Conservation (phyloP, 2,113 vertebrate genomes). For the Oriolus oriolus region DNA sequence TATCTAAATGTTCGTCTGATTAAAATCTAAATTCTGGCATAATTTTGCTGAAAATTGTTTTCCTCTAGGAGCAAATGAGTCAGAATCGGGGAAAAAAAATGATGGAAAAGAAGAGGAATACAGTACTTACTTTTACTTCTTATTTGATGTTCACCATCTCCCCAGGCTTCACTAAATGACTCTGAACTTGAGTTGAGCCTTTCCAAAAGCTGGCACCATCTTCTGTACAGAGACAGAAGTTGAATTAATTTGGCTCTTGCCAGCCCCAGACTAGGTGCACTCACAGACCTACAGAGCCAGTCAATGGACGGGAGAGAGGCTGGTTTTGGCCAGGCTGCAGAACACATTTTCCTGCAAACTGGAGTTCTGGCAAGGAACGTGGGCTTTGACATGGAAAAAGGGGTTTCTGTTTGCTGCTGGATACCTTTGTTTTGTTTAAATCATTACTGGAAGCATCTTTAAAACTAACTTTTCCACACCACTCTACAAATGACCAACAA, state of each 20-base stretch:
- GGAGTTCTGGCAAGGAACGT: background rate
- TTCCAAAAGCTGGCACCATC: background rate
- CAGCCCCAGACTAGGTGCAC: background rate
- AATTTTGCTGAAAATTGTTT: background rate
- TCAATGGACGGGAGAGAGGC: background rate
- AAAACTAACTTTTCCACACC: background rate
- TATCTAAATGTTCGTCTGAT: background rate
- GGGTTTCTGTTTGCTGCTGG: background rate
- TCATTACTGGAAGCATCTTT: slow-evolving; percentile 20
- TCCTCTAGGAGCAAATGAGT: background rate
- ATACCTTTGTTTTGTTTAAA: background rate
- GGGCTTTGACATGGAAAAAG: background rate
- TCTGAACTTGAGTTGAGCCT: background rate
- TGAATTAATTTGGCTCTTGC: background rate
- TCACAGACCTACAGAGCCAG: background rate
- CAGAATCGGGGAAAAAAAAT: background rate
- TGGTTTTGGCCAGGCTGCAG: background rate
- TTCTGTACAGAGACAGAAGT: background rate
- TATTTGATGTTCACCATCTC: background rate
- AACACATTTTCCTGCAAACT: background rate
- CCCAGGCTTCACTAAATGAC: background rate
- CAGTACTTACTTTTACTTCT: background rate
- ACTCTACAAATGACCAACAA: background rate
- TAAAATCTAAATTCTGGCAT: background rate
- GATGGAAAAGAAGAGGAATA: background rate